A percentile compares a stretch with the other conserved stretches of the same genome.
These are phyloP conservation scores for Pristionchus maxplancki DNA, from an alignment of 2,888 invertebrate species.

Conservation along the genomic window DNA sequence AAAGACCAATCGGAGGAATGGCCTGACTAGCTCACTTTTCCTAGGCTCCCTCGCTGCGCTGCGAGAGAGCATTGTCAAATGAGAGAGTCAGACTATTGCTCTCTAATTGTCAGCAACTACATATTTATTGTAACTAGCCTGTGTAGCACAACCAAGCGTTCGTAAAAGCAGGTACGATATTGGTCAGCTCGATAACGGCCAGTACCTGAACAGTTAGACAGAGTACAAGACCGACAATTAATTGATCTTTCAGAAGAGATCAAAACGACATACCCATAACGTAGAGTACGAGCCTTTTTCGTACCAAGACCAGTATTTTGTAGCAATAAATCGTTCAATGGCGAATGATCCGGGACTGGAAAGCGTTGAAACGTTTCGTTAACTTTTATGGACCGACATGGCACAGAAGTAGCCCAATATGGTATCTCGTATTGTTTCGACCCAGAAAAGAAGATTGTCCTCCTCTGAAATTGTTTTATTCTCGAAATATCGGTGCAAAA, in stretches of 20 bases:
- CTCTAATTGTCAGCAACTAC: neutral
- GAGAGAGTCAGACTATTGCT: too few species aligned
- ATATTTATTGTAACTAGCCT: too few species aligned
- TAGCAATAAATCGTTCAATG: neutral
- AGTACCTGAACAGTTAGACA: too few species aligned
- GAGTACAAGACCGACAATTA: too few species aligned
- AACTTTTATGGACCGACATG: neutral
- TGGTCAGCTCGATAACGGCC: too few species aligned
- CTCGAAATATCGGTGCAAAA: neutral
- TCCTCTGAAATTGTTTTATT: too few species aligned
- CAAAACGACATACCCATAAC: neutral
- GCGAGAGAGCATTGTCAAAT: too few species aligned
- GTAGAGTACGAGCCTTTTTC: neutral
- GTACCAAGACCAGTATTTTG: neutral
- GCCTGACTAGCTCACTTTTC: too few species aligned
- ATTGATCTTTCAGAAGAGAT: too few species aligned
- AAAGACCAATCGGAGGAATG: too few species aligned
- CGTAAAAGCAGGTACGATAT: neutral
- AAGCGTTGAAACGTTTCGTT: too few species aligned
- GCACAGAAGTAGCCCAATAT: constrained; percentile 21
- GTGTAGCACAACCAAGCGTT: neutral
- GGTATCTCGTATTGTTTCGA: neutral
- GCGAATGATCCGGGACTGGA: neutral
- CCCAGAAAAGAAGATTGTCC: neutral
- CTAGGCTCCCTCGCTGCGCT: too few species aligned